A percentile compares a stretch with the other conserved stretches of the same genome.
These are phyloP conservation scores for Pachyramphus minor DNA, from an alignment of 2,113 vertebrate species.

Conservation along the genomic window DNA sequence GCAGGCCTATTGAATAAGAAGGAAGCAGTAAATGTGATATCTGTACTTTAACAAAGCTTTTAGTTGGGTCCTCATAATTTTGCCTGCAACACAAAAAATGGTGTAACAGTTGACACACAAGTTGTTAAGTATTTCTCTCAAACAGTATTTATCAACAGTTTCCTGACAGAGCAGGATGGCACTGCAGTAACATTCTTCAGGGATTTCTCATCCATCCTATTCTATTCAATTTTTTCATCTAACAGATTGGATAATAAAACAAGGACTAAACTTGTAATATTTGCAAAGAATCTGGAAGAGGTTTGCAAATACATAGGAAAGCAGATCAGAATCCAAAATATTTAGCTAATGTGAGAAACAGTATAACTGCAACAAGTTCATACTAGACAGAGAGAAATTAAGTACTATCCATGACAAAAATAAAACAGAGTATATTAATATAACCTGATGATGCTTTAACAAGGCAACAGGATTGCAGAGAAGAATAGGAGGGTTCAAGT, in stretches of 20 bases:
- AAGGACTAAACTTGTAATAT: neutral
- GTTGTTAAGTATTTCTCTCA: neutral
- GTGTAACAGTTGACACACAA: neutral
- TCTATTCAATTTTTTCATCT: neutral
- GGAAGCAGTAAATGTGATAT: neutral
- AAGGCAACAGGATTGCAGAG: neutral
- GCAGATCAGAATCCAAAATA: neutral
- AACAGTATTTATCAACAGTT: neutral
- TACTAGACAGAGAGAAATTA: neutral
- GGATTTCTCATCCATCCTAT: neutral
- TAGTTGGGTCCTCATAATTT: neutral
- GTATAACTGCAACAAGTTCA: neutral
- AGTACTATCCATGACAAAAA: neutral
- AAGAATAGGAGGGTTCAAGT: neutral
- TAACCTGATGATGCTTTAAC: neutral
- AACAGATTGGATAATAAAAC: neutral
- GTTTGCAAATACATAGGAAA: neutral
- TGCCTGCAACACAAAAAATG: neutral
- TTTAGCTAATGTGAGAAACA: neutral
- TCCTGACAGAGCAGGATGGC: neutral
- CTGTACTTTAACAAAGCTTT: neutral
- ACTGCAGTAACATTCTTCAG: neutral
- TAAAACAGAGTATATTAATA: neutral
- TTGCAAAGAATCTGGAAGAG: neutral
- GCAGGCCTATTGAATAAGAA: neutral